Evolutionary conservation across 2,797 vertebrate genomes (phyloP).

Genomic region (Anisognathus igniventris): DNA sequence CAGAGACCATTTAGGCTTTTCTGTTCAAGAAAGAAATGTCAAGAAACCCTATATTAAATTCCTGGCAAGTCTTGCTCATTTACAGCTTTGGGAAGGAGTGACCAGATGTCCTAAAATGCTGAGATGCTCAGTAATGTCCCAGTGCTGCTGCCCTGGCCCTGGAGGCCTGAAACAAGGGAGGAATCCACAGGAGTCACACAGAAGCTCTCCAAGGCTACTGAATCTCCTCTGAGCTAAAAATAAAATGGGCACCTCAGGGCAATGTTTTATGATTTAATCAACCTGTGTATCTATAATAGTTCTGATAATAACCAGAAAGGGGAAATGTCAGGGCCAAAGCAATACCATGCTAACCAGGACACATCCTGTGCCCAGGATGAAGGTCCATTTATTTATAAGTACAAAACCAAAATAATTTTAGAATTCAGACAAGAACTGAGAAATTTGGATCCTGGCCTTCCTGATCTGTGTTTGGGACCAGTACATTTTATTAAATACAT

Average conservation of each 20-base stretch:
- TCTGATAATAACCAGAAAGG: neutral
- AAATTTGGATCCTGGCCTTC: neutral
- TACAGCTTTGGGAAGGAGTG: neutral
- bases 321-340: neutral
- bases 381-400: neutral
- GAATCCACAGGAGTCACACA: neutral
- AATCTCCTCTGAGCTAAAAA: neutral
- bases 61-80: neutral
- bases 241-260: neutral
- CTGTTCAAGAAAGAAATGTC: neutral
- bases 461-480: neutral
- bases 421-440: neutral
- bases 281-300: neutral
- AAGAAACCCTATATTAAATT: neutral
- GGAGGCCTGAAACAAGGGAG: neutral
- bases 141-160: neutral
- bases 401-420: neutral
- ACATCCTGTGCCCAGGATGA: neutral
- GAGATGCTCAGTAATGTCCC: neutral
- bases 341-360: neutral
- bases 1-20: neutral
- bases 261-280: conserved; percentile 20
- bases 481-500: neutral
- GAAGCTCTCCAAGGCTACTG: neutral
- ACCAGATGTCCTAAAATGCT: neutral